Conservation (phyloP, 2,113 vertebrate species). For the Synchiropus splendidus region DNA sequence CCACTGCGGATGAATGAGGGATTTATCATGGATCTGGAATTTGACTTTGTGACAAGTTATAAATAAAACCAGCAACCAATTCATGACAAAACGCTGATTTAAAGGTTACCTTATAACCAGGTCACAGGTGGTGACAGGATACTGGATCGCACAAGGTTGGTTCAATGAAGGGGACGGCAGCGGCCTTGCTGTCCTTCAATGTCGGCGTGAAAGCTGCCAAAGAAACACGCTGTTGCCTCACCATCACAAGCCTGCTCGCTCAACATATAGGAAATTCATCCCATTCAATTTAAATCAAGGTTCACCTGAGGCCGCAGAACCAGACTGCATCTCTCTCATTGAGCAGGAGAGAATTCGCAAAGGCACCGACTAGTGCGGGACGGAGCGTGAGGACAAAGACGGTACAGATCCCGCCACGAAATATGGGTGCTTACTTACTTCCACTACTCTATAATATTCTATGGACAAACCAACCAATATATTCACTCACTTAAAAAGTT, state of each 20-base stretch:
- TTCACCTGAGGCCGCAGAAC: constrained; percentile 16
- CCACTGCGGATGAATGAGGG: too few species aligned
- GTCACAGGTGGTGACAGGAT: too few species aligned
- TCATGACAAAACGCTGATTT: too few species aligned
- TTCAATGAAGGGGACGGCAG: constrained; percentile 17
- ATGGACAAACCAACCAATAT: too few species aligned
- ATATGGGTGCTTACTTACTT: background rate
- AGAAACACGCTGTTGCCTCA: constrained; percentile 22
- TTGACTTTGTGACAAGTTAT: too few species aligned
- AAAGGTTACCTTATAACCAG: too few species aligned
- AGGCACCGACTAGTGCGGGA: constrained; percentile 3
- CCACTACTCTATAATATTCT: background rate
- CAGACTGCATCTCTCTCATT: background rate
- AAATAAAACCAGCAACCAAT: too few species aligned
- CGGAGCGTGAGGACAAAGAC: background rate
- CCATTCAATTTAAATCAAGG: constrained; percentile 33
- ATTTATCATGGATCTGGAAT: too few species aligned
- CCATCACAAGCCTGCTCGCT: constrained; percentile 33
- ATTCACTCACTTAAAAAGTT: too few species aligned
- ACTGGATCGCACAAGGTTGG: constrained; percentile 10
- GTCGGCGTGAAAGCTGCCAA: constrained; percentile 31
- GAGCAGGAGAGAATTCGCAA: constrained; percentile 18
- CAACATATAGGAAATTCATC: constrained; percentile 46
- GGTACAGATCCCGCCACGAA: background rate
- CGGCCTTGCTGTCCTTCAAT: constrained; percentile 35